Percentiles rank a stretch among this genome's conserved stretches.
Evolutionary conservation across 2,888 invertebrate genomes (phyloP).

Genomic region (Ormyrus labotus): DNA sequence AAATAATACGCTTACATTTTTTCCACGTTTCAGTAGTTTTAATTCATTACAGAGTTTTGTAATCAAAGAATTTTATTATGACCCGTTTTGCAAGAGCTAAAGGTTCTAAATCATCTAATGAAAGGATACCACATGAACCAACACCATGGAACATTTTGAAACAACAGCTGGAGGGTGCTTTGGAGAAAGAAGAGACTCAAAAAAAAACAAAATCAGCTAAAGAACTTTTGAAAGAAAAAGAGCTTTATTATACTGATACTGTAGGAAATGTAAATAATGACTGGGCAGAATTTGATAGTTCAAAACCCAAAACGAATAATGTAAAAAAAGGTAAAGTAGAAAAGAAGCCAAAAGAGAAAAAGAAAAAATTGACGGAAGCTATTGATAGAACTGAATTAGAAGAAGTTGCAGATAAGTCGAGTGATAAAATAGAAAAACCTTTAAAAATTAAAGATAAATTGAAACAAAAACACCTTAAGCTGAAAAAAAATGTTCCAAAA

Average conservation of each 20-base stretch:
- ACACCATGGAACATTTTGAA: constrained; percentile 87
- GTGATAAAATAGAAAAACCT: neutral
- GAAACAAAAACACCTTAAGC: constrained; percentile 4
- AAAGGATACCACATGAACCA: constrained; percentile 81
- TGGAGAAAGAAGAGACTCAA: constrained; percentile 52
- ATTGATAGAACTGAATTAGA: neutral
- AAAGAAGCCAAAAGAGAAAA: constrained; percentile 41
- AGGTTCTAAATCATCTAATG: constrained; percentile 86
- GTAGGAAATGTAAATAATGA: constrained; percentile 62
- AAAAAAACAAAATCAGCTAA: constrained; percentile 66
- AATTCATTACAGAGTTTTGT: neutral
- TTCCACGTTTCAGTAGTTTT: neutral
- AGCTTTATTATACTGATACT: constrained; percentile 58
- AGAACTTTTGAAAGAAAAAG: constrained; percentile 75
- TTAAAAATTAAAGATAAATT: constrained; percentile 9
- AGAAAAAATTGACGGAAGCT: constrained; percentile 40
- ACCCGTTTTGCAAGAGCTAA: constrained; percentile 86
- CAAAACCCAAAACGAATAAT: constrained; percentile 18
- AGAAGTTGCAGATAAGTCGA: neutral
- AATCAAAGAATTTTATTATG: constrained; percentile 76
- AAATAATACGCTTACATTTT: neutral
- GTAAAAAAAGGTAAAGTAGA: constrained; percentile 42
- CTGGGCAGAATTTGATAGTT: constrained; percentile 71
- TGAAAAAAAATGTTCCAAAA: neutral
- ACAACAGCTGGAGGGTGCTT: constrained; percentile 77